These are phyloP conservation scores for Phengaris alcon DNA, from an alignment of 2,888 invertebrate species.

Conservation along the genomic window DNA sequence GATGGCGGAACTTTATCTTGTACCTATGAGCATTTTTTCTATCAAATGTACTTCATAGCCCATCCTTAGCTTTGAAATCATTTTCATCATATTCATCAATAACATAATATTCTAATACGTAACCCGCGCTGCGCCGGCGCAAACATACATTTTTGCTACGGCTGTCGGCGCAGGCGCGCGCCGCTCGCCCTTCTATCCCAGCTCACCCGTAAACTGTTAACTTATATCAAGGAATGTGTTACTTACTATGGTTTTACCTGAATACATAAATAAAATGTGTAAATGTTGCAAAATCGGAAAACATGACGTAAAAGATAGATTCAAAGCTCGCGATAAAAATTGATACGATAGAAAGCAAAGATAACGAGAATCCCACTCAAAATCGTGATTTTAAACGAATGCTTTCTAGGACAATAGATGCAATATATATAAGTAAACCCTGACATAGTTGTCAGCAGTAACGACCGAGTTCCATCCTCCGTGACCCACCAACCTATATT, in stretches of 20 bases:
- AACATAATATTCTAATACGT: too few relatives aligned
- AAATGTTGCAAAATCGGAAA: background rate
- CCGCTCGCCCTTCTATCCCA: too few relatives aligned
- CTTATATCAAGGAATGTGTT: background rate
- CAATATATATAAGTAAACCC: slow-evolving; percentile 26
- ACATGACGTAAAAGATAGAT: slow-evolving; percentile 11
- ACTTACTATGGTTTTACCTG: background rate
- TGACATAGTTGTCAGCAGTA: slow-evolving; percentile 20
- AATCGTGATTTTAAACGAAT: background rate
- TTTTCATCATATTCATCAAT: too few relatives aligned
- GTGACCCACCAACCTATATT: slow-evolving; percentile 25
- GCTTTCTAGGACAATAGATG: slow-evolving; percentile 25
- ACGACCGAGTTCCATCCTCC: slow-evolving; percentile 27
- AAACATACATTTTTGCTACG: too few relatives aligned
- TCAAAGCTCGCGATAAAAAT: slow-evolving; percentile 2
- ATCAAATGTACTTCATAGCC: too few relatives aligned
- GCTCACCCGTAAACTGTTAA: too few relatives aligned
- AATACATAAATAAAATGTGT: background rate
- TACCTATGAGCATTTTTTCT: too few relatives aligned
- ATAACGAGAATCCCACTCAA: slow-evolving; percentile 9
- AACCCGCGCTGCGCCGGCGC: too few relatives aligned
- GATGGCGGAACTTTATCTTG: too few relatives aligned
- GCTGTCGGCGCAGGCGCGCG: too few relatives aligned
- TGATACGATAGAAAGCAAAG: slow-evolving; percentile 16
- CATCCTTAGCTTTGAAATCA: too few relatives aligned